Evolutionary conservation across 2,113 vertebrate species (phyloP).

Genomic region (Hystrix brachyura): DNA sequence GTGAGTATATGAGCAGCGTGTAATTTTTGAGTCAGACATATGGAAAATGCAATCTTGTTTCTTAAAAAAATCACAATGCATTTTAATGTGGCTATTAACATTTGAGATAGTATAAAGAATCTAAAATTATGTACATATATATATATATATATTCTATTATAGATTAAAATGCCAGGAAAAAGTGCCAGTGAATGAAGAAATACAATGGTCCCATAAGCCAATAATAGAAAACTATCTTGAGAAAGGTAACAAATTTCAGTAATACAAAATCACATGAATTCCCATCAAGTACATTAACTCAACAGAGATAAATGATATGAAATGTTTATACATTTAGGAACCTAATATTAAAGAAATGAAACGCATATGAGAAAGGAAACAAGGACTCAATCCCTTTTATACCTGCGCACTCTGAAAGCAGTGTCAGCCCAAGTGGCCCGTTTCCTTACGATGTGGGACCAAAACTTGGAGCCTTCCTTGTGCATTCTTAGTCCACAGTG

Average conservation of each 20-base stretch:
- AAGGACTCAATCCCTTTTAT: neutral
- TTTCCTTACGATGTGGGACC: neutral
- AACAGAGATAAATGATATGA: slow-evolving; percentile 65
- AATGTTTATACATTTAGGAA: slow-evolving; percentile 50
- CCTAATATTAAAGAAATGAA: slow-evolving; percentile 47
- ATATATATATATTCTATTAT: neutral
- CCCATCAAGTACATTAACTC: neutral
- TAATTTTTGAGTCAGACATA: neutral
- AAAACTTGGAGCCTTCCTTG: neutral
- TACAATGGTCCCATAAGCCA: neutral
- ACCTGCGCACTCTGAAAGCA: neutral
- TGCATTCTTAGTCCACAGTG: neutral
- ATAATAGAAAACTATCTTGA: slow-evolving; percentile 42
- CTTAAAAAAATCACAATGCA: neutral
- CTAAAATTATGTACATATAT: neutral
- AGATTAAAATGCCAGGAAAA: slow-evolving; percentile 30
- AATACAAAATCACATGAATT: slow-evolving; percentile 59
- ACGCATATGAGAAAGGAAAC: slow-evolving; percentile 26
- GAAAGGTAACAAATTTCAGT: slow-evolving; percentile 45
- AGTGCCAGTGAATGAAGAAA: neutral
- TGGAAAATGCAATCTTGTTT: neutral
- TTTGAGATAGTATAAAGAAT: neutral
- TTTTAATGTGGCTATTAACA: slow-evolving; percentile 17
- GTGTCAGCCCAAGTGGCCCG: neutral
- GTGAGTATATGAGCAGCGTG: neutral